phyloP scores from a whole-genome alignment of 2,113 vertebrate genomes.

The Haemorhous mexicanus region DNA sequence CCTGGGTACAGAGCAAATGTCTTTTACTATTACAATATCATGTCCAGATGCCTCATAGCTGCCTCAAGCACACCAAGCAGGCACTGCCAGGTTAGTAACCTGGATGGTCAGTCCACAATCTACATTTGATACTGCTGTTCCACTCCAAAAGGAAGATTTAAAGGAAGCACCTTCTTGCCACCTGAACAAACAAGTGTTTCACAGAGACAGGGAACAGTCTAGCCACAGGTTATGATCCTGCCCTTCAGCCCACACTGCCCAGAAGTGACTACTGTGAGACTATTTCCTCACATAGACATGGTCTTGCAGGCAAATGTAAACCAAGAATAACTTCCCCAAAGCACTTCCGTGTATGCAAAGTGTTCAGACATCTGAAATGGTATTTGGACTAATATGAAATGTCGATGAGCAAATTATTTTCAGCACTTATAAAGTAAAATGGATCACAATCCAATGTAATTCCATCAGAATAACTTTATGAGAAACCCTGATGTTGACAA shows the following conservation, averaged over 20 bases:
- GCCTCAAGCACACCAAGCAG: neutral
- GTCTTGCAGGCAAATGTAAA: neutral
- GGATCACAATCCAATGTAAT: neutral
- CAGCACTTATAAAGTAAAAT: neutral
- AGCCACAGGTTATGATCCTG: neutral
- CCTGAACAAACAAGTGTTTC: rapidly evolving
- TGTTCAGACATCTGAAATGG: neutral
- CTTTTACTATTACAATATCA: neutral
- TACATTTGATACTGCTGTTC: rapidly evolving
- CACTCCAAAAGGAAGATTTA: neutral
- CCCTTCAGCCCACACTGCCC: neutral
- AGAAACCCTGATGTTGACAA: neutral
- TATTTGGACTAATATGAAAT: neutral
- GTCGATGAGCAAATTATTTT: rapidly evolving
- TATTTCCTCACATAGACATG: rapidly evolving
- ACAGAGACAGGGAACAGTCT: neutral
- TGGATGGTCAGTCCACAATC: neutral
- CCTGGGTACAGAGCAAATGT: neutral
- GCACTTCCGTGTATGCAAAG: neutral
- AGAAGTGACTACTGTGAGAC: neutral
- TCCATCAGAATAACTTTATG: neutral
- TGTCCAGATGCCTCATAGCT: rapidly evolving
- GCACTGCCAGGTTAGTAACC: neutral
- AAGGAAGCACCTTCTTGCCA: neutral
- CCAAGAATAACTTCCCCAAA: neutral